These are phyloP conservation scores for Plectrocnemia conspersa DNA, from an alignment of 1,140 invertebrate species.

Conservation along the genomic window DNA sequence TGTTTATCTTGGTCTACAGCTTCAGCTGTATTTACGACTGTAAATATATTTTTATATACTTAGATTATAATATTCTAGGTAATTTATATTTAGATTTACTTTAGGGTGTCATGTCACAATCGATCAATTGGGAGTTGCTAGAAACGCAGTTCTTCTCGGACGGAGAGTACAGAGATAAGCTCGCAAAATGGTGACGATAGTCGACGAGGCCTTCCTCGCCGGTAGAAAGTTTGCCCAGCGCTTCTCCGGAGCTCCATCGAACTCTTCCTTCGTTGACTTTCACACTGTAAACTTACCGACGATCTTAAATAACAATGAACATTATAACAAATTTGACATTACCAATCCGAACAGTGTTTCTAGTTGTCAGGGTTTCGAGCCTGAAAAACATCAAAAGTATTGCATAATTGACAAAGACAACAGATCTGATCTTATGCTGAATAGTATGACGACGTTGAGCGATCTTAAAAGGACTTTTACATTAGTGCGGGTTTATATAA, in stretches of 20 bases:
- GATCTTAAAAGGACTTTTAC: constrained; percentile 37
- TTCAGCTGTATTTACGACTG: constrained; percentile 90
- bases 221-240: constrained; percentile 77
- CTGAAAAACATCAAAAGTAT: constrained; percentile 29
- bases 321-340: constrained; percentile 25
- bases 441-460: constrained; percentile 14
- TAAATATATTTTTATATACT: constrained; percentile 45
- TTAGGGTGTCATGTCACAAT: constrained; percentile 89
- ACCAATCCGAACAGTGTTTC: constrained; percentile 29
- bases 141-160: constrained; percentile 87
- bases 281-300: constrained; percentile 21
- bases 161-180: constrained; percentile 71
- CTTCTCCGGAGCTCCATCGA: constrained; percentile 47
- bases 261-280: constrained; percentile 6
- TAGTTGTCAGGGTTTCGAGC: constrained; percentile 27
- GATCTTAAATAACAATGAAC: constrained; percentile 12
- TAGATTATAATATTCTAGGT: background rate
- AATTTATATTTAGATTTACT: constrained; percentile 24
- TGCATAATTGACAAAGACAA: constrained; percentile 9
- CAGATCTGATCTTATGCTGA: background rate
- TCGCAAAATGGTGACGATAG: constrained; percentile 71
- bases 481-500: constrained; percentile 44
- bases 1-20: constrained; percentile 97
- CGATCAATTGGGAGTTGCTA: constrained; percentile 90
- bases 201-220: constrained; percentile 69